Evolutionary conservation across 2,113 vertebrate genomes (phyloP), one percentile per base, ranked within the genome.

Genomic region (Fukomys damarensis): DNA sequence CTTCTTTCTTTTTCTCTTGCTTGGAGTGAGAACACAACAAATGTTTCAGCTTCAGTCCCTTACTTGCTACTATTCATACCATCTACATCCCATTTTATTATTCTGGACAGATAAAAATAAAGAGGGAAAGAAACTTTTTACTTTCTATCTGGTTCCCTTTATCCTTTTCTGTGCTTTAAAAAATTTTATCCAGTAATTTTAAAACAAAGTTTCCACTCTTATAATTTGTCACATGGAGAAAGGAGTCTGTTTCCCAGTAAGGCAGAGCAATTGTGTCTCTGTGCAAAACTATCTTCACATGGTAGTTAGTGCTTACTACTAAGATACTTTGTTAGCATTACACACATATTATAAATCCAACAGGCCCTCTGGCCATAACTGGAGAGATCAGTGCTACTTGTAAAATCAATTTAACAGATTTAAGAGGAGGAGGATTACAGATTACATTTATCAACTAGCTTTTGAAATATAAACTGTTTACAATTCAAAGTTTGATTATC

Each of bases 131-230:
- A 58, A 32, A 1, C 10, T 87, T 96, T 93, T 90, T 87, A 86
- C 17, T 63, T 89, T 82, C 24, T 83, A 3, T 41, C 72, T 90
- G 28, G 56, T 81, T 97, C 41, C 63, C 56, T 63, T 93, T 82
- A 52, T 49, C 61, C 26, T 82, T 96, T 63, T 32, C 61, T 65
- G 65, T 93, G 49, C 93, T 96, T 61, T 83, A n/a, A 63, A 86
- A 95, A 76, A 74, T n/a, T 94, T 76, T 70, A 24, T 22, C n/a
- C 28, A 59, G 4, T 89, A 91, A 85, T 91, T 91, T 97, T 77
- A 68, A 81, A 91, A 83, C 32, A 79, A 93, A 92, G 82, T 88
- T 79, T 89, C 32, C 13, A 86, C 41, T 92, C 54, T 86, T 70
- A 65, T 22, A 70, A 86, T 74, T 38, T 85, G 28, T 82, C 26